A percentile compares a stretch with the other conserved stretches of the same genome.
Evolutionary conservation across 2,888 invertebrate species (phyloP).

Genomic region (Agriopis leucophaearia): DNA sequence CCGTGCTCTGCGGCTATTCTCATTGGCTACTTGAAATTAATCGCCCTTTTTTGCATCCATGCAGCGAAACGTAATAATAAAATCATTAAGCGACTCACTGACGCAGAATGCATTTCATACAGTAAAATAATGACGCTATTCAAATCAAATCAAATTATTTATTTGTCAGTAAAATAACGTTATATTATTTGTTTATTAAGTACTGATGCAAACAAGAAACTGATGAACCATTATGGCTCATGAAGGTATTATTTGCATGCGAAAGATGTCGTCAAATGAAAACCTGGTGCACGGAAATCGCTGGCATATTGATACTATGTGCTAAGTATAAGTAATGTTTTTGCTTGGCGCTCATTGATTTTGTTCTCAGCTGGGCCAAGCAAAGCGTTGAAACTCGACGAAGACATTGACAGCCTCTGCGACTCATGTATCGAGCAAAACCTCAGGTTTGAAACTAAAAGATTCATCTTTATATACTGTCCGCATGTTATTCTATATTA

Average conservation of each 20-base stretch:
- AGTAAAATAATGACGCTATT: neutral
- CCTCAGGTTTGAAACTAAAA: constrained; percentile 67
- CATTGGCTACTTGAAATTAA: neutral
- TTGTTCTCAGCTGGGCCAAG: constrained; percentile 79
- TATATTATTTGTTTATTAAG: neutral
- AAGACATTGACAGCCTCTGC: constrained; percentile 60
- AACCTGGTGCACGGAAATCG: constrained; percentile 37
- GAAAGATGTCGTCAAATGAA: constrained; percentile 15
- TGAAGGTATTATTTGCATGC: constrained; percentile 7
- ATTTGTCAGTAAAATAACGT: no score
- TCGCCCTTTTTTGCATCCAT: neutral
- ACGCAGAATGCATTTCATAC: neutral
- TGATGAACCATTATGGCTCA: neutral
- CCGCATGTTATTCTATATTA: constrained; percentile 35
- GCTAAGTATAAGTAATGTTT: constrained; percentile 52
- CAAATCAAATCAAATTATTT: no score
- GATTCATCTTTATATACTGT: constrained; percentile 46
- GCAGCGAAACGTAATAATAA: neutral
- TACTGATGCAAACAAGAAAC: neutral
- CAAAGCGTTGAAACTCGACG: constrained; percentile 67
- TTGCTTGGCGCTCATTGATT: constrained; percentile 78
- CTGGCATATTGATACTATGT: constrained; percentile 28
- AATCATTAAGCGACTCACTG: neutral
- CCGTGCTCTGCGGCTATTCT: constrained; percentile 24
- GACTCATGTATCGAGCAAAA: constrained; percentile 68